Evolutionary conservation across 2,888 invertebrate genomes (phyloP).

Genomic region (Dicranocentrus wangi): DNA sequence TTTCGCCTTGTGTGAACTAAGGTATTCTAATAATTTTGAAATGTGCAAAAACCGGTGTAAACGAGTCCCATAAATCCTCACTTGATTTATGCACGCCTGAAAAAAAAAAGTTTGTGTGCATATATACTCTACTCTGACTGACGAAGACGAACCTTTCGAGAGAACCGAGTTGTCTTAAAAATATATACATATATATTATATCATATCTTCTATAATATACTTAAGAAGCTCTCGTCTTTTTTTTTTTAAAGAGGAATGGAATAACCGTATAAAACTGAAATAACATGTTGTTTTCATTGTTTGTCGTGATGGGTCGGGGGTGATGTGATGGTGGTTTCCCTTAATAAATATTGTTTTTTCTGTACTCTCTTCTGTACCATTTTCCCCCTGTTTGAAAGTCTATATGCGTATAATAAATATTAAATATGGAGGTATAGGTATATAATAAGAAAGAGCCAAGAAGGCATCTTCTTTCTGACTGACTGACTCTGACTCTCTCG

Average conservation of each 20-base stretch:
- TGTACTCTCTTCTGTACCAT: background rate
- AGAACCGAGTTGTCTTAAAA: too few relatives aligned
- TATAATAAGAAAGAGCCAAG: background rate
- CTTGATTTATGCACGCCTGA: slow-evolving; percentile 62
- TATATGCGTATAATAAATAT: slow-evolving; percentile 2
- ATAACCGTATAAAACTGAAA: too few relatives aligned
- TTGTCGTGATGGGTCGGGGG: slow-evolving; percentile 20
- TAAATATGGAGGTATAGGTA: too few relatives aligned
- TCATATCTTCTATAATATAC: too few relatives aligned
- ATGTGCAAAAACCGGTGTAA: slow-evolving; percentile 65
- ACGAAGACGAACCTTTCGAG: too few relatives aligned
- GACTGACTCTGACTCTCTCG: too few relatives aligned
- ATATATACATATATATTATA: too few relatives aligned
- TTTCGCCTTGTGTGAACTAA: too few relatives aligned
- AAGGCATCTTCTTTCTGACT: background rate
- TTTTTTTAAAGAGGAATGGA: too few relatives aligned
- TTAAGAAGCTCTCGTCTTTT: too few relatives aligned
- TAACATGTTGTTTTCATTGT: slow-evolving; percentile 3
- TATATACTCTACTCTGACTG: background rate
- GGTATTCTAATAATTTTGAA: slow-evolving; percentile 50
- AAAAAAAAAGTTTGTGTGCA: too few relatives aligned
- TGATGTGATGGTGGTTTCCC: slow-evolving; percentile 18
- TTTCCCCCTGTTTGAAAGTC: slow-evolving; percentile 7
- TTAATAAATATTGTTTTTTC: slow-evolving; percentile 17
- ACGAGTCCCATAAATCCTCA: slow-evolving; percentile 60